phyloP scores from a whole-genome alignment of 1,140 invertebrate genomes.

The Notospermus geniculatus region DNA sequence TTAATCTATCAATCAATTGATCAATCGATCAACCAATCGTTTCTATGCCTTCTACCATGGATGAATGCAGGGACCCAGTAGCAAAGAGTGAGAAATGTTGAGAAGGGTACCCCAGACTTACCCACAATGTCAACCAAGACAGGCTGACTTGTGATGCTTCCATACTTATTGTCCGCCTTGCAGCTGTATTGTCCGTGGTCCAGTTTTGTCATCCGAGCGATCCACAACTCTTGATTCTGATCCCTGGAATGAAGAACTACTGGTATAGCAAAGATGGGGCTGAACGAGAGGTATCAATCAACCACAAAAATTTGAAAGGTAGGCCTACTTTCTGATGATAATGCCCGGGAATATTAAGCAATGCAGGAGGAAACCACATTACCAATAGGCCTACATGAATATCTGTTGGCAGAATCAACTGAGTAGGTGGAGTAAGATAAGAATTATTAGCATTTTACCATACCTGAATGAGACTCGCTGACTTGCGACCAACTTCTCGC shows the following conservation, averaged over 20 bases:
- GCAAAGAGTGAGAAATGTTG: too few relatives aligned
- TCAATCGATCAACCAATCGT: too few relatives aligned
- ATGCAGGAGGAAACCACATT: not conserved
- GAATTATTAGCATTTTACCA: too few relatives aligned
- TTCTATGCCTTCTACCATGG: too few relatives aligned
- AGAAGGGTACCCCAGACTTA: too few relatives aligned
- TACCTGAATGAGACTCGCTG: not conserved
- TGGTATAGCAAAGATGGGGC: too few relatives aligned
- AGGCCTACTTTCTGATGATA: too few relatives aligned
- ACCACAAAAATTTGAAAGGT: too few relatives aligned
- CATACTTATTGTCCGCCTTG: conserved; percentile 4
- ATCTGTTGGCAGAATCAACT: not conserved
- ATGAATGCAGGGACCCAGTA: too few relatives aligned
- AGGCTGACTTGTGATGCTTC: conserved; percentile 1
- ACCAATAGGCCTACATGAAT: not conserved
- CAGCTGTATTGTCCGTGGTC: not conserved
- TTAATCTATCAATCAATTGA: not conserved
- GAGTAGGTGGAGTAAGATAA: too few relatives aligned
- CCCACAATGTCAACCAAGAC: not conserved
- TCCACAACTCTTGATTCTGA: conserved; percentile 1
- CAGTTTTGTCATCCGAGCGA: not conserved
- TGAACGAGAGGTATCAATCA: too few relatives aligned
- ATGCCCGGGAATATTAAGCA: too few relatives aligned
- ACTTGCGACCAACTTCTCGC: not conserved
- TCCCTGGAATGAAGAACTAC: conserved; percentile 3